Evolutionary conservation across 2,888 invertebrate genomes (phyloP).

Genomic region (Dioctria linearis): DNA sequence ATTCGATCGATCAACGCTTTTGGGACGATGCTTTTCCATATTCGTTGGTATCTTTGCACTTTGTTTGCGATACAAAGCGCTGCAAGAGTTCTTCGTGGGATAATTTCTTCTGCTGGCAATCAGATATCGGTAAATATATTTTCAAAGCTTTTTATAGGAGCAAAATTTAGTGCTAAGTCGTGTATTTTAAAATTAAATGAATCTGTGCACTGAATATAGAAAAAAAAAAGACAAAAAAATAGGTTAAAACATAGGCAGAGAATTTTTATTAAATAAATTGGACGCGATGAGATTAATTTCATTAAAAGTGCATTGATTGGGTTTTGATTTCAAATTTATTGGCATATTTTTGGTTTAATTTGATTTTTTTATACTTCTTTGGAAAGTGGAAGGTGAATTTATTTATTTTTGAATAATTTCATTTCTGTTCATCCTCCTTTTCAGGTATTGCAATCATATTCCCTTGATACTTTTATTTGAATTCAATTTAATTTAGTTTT

Average conservation of each 20-base stretch:
- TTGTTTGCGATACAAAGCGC: slow-evolving; percentile 59
- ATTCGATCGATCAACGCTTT: slow-evolving; percentile 27
- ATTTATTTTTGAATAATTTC: too few relatives aligned
- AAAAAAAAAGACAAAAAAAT: slow-evolving; percentile 11
- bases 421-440: too few relatives aligned
- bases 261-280: too few relatives aligned
- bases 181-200: slow-evolving; percentile 44
- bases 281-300: not conserved
- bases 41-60: slow-evolving; percentile 56
- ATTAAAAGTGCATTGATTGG: too few relatives aligned
- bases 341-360: too few relatives aligned
- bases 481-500: too few relatives aligned
- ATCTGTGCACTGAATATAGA: slow-evolving; percentile 47
- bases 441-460: too few relatives aligned
- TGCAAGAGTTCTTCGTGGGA: slow-evolving; percentile 60
- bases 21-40: slow-evolving; percentile 10
- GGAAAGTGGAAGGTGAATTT: too few relatives aligned
- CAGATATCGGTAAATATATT: slow-evolving; percentile 40
- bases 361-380: too few relatives aligned
- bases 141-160: slow-evolving; percentile 44
- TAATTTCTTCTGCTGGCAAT: slow-evolving; percentile 57
- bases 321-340: too few relatives aligned
- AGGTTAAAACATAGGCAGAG: not conserved
- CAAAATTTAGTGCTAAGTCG: slow-evolving; percentile 48
- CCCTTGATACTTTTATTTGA: too few relatives aligned